Evolutionary conservation across 2,888 invertebrate species (phyloP).

Genomic region (Dasypolia templi): DNA sequence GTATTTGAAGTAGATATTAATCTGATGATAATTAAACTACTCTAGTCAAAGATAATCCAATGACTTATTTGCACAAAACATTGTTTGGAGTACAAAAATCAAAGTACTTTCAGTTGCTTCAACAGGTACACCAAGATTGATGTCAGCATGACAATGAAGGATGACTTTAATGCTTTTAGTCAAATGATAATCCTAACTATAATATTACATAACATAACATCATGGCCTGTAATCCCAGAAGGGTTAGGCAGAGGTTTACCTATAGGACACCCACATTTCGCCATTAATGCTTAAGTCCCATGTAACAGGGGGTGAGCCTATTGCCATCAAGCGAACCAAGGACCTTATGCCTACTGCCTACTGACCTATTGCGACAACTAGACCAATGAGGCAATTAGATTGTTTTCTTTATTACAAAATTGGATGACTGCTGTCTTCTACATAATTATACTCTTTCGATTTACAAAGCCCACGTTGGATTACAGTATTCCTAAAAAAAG

Average conservation of each 20-base stretch:
- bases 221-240: no score
- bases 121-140: neutral
- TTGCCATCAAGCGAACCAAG: no score
- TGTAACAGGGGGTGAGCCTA: no score
- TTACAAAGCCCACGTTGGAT: neutral
- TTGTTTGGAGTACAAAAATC: neutral
- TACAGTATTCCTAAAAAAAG: neutral
- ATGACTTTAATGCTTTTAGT: neutral
- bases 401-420: neutral
- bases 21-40: neutral
- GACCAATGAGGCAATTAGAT: no score
- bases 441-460: neutral
- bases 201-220: no score
- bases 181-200: neutral
- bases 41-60: neutral
- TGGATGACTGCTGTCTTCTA: neutral
- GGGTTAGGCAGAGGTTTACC: no score
- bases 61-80: neutral
- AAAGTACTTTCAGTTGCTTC: neutral
- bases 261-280: no score
- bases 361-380: no score
- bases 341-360: no score
- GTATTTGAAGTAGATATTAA: neutral
- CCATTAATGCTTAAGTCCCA: no score
- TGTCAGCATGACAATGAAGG: neutral